Percentiles rank a stretch among this genome's conserved stretches.
Evolutionary conservation across 2,113 vertebrate species (phyloP).

Genomic region (Grammomys surdaster): DNA sequence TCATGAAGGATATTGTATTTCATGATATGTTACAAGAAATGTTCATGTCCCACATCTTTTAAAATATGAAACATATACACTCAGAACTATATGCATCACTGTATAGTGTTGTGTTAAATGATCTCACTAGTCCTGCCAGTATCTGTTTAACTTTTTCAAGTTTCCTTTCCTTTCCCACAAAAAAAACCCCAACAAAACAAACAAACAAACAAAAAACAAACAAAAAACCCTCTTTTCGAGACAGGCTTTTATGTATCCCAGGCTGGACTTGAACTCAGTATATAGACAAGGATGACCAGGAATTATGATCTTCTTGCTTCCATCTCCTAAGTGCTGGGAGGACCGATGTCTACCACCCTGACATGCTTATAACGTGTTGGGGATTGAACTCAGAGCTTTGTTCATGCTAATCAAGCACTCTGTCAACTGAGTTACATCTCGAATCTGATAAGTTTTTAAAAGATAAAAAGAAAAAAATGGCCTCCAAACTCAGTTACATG

Average conservation of each 20-base stretch:
- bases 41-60: background rate
- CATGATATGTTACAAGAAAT: conserved; percentile 28
- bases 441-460: background rate
- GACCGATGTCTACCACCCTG: background rate
- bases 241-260: background rate
- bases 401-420: background rate
- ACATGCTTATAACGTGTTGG: too few species aligned
- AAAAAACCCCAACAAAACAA: background rate
- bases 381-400: background rate
- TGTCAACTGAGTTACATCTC: background rate
- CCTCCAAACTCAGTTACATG: background rate
- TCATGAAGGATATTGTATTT: conserved; percentile 48
- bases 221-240: background rate
- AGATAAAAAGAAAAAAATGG: background rate
- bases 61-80: conserved; percentile 1
- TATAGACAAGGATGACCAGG: background rate
- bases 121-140: background rate
- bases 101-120: conserved; percentile 22
- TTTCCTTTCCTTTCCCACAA: background rate
- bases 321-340: background rate
- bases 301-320: background rate
- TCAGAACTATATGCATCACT: background rate
- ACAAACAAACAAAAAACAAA: background rate
- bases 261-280: background rate
- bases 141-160: conserved; percentile 18